These are phyloP conservation scores for Platysternon megacephalum DNA, from an alignment of 2,113 vertebrate species.

Conservation along the genomic window DNA sequence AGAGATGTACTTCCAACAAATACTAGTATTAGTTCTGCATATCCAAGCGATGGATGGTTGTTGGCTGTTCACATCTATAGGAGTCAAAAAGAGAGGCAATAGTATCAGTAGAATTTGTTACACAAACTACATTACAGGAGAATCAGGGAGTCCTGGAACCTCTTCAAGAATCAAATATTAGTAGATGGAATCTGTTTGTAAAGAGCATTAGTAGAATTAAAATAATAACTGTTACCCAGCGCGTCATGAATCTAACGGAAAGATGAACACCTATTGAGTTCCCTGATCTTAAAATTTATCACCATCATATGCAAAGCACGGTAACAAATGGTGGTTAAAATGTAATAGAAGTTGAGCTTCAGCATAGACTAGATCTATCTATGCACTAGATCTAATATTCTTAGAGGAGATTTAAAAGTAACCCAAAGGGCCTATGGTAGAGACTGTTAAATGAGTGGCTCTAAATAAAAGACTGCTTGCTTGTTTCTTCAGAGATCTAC, in stretches of 20 bases:
- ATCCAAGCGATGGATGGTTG: neutral
- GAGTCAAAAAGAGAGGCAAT: neutral
- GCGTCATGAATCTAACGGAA: neutral
- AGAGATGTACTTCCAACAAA: neutral
- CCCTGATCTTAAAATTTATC: neutral
- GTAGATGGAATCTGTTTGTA: neutral
- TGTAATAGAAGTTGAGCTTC: neutral
- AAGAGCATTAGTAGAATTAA: neutral
- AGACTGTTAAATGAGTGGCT: neutral
- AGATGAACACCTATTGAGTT: neutral
- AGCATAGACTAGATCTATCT: neutral
- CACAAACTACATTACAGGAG: neutral
- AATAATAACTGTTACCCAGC: neutral
- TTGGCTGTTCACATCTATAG: neutral
- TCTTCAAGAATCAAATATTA: neutral
- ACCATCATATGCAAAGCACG: neutral
- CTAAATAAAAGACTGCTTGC: neutral
- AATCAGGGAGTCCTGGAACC: neutral
- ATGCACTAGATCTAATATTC: neutral
- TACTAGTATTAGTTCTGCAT: neutral
- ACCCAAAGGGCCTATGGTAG: neutral
- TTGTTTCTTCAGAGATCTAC: neutral
- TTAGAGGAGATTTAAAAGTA: neutral
- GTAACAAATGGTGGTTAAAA: neutral
- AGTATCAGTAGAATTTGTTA: neutral